Evolutionary conservation across 2,113 vertebrate species (phyloP), one percentile per base, ranked within the genome.

Genomic region (Harpagus bidentatus): DNA sequence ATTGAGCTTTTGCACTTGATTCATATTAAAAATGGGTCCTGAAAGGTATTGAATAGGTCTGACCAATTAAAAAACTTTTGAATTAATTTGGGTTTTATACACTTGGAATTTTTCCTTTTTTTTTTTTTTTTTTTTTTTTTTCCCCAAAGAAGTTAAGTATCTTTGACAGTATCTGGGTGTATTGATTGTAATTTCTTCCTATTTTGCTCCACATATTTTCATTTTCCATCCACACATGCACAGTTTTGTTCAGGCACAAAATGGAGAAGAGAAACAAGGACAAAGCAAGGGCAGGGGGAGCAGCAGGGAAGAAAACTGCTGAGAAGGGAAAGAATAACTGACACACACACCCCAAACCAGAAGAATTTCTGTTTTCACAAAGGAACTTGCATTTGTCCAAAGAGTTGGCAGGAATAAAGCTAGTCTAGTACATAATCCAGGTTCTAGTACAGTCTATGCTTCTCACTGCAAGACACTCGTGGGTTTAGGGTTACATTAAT

Each of bases 221-320:
- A 31, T 73, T 86, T 88, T 71, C 17, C 17, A 29, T 50, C 31
- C 22, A 66, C 8, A 56, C 2, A 78, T 56, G 6, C 20, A 29
- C 10, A 34, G 20, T 20, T 63, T 94, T 86, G 84, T 80, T 92
- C 25, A 43, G 52, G 52, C 59, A 29, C 3, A 74, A 92, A 91
- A 93, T 45, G 13, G 36, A 96, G 52, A 94, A 88, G 14, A 81
- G 56, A 92, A 95, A 88, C 28, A 76, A 70, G 63, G 28, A 53
- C 20, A 70, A 91, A 85, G 14, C 1, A 0, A 53, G 40, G n/a
- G 13, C 0, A 1, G 3, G 6, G 11, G 16, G 13, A 80, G 20
- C 25, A 80, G 19, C 22, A 91, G 32, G 52, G 38, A 62, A 84
- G 25, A 77, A 72, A 45, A 62, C 2, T 82, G 19, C 40, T 81